These are phyloP conservation scores for Coendou prehensilis DNA, from an alignment of 2,797 vertebrate species.

Conservation along the genomic window DNA sequence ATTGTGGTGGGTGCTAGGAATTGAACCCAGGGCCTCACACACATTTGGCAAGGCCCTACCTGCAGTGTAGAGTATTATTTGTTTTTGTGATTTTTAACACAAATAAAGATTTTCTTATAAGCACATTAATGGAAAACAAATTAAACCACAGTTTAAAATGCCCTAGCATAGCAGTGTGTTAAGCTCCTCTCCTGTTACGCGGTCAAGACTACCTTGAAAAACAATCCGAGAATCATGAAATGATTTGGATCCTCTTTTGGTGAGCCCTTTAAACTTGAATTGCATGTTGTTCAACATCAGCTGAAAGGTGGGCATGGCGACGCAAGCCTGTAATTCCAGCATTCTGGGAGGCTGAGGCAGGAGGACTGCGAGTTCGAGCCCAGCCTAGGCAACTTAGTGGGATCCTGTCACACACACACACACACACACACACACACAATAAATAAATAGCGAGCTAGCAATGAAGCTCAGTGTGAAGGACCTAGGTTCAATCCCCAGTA, in stretches of 20 bases:
- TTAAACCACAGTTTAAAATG: neutral
- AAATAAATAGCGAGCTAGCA: too few species aligned
- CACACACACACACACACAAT: too few species aligned
- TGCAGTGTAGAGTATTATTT: neutral
- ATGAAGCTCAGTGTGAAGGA: neutral
- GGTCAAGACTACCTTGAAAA: slow-evolving; percentile 36
- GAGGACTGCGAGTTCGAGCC: neutral
- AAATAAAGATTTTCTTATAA: neutral
- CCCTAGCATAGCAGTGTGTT: neutral
- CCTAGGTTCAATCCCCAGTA: neutral
- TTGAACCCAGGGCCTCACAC: neutral
- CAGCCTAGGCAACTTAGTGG: neutral
- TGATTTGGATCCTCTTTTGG: neutral
- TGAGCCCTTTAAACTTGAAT: neutral
- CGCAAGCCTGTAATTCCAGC: neutral
- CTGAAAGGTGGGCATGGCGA: neutral
- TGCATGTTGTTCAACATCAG: neutral
- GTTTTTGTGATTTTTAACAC: neutral
- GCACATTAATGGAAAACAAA: neutral
- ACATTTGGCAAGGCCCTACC: neutral
- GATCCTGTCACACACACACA: neutral
- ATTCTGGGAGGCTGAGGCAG: neutral
- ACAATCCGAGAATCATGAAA: neutral
- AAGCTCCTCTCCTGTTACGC: neutral
- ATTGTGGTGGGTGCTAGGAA: neutral